Percentiles rank a stretch among this genome's conserved stretches.
These are phyloP conservation scores for Mola mola DNA, from an alignment of 2,113 vertebrate genomes.

Conservation along the genomic window DNA sequence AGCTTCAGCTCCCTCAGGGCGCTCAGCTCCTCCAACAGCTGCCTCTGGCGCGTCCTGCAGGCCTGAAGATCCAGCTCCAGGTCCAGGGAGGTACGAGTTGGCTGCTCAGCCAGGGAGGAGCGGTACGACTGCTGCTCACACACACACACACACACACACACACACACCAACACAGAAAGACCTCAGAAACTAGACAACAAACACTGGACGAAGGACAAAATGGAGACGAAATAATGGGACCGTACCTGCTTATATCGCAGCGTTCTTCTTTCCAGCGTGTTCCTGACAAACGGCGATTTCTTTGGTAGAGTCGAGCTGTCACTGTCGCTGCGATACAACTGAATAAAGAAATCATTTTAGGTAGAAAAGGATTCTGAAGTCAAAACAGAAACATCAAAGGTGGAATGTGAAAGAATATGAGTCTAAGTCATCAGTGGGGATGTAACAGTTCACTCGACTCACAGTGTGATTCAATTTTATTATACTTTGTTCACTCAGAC, in stretches of 20 bases:
- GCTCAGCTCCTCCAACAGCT: conserved; percentile 94
- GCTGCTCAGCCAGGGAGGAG: conserved; percentile 91
- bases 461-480: no score
- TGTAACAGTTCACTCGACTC: no score
- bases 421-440: no score
- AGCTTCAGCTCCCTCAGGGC: conserved; percentile 91
- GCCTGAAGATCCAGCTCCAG: conserved; percentile 99
- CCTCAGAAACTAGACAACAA: neutral
- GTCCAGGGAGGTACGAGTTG: conserved; percentile 95
- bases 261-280: conserved; percentile 94
- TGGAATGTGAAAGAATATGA: no score
- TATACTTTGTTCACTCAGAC: no score
- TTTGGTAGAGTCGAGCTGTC: conserved; percentile 98
- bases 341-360: neutral
- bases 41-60: conserved; percentile 92
- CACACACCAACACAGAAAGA: no score
- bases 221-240: neutral
- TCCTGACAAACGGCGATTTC: conserved; percentile 94
- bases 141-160: conserved; percentile 1
- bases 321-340: conserved; percentile 98
- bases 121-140: conserved; percentile 87
- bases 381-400: neutral
- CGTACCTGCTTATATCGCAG: conserved; percentile 93
- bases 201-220: neutral
- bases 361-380: no score